Base-by-base conservation (phyloP, 2,888 invertebrate species). In the Drepana falcataria region DNA sequence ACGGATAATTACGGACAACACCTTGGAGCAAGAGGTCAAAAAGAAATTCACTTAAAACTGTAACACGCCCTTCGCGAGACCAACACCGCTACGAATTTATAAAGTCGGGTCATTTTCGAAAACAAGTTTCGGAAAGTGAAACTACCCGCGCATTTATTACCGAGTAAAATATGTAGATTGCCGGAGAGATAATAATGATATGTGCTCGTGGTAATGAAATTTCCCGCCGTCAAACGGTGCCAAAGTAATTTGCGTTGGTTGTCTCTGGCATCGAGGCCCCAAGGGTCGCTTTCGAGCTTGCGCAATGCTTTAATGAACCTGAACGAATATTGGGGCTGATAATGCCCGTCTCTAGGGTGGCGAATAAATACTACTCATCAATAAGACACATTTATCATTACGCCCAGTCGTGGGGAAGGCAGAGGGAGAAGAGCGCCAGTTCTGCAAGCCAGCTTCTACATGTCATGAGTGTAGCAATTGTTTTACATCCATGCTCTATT, bases 181-280 rank as follows among this genome's bases (percentile, higher is more conserved):
- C 82, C 76, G 78, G 78, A 77, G 75, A 90, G 90, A 90, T 90
- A 91, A 91, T 91, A 90, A 91, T 90, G 90, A 91, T 91, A 90
- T 91, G 91, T 91, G 90, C 90, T 87, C 81, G 87, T 90, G 89
- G 90, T 90, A 91, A 91, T 90, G 91, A 91, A 91, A 90, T 91
- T 91, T 90, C 89, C 89, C 87, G 89, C 85, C 85, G 89, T 91
- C 91, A 91, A 91, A 91, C 83, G 88, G 88, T 91, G 91, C 88
- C 91, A 90, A 87, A 90, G 91, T 90, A 90, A 90, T 90, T 91
- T 90, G 91, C 89, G 87, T 87, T 82, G 87, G 83, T 89, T 87
- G 90, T 88, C 87, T 83, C 85, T 84, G 86, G 78, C 83, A 81
- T 82, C 84, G 83, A 84, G 82, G 87, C 85, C 87, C 80, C 81